Percentiles rank a stretch among this genome's conserved stretches.
These are phyloP conservation scores for Spizaetus ornatus DNA, from an alignment of 2,113 vertebrate species.

Conservation along the genomic window DNA sequence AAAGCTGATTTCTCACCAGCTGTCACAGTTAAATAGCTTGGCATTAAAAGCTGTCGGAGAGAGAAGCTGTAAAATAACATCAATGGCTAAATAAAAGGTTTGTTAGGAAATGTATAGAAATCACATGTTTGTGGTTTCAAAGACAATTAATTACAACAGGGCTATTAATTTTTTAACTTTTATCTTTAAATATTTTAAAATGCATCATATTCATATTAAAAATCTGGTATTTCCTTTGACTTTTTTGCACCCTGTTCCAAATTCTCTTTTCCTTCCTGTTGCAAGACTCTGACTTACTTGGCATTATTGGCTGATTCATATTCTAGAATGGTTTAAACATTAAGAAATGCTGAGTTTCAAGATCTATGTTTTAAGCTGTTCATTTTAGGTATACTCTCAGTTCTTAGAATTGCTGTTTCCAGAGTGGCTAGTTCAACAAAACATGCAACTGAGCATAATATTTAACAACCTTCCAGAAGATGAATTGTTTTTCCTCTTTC, in stretches of 20 bases:
- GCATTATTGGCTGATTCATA: not conserved
- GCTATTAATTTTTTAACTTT: not conserved
- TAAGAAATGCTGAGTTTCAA: not conserved
- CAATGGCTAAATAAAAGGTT: conserved; percentile 58
- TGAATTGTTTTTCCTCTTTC: not conserved
- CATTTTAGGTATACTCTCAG: not conserved
- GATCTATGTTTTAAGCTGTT: not conserved
- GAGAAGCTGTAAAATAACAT: conserved; percentile 54
- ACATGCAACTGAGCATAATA: not conserved
- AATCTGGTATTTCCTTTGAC: not conserved
- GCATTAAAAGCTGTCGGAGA: conserved; percentile 59
- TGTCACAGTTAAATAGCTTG: conserved; percentile 70
- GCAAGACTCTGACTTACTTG: not conserved
- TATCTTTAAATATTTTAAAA: not conserved
- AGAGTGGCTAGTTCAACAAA: not conserved
- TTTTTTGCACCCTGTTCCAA: not conserved
- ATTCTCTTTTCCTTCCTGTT: not conserved
- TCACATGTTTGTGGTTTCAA: conserved; percentile 25
- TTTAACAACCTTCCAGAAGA: not conserved
- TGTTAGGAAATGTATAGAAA: conserved; percentile 39
- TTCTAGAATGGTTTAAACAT: not conserved
- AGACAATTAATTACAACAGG: not conserved
- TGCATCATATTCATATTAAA: not conserved
- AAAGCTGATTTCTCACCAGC: conserved; percentile 69
- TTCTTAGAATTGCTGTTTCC: not conserved